Evolutionary conservation across 2,888 invertebrate genomes (phyloP), one percentile per base, ranked within the genome.

Genomic region (Ormyrus labotus): DNA sequence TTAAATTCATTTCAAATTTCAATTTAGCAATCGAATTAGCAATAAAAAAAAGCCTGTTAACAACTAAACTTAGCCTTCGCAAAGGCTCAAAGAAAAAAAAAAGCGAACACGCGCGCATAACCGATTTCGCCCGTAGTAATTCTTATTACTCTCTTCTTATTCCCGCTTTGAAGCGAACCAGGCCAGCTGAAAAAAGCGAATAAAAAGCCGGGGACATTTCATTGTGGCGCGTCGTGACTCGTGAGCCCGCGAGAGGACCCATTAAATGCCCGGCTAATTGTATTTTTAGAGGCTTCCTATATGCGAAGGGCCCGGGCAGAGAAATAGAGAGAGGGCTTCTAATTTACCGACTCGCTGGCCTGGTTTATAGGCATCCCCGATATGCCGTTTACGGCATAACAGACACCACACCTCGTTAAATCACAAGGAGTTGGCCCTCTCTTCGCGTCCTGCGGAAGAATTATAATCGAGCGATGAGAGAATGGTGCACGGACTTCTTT

Each of bases 321-420:
- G 47, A 58, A 19, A 64, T 34, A 61, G 19, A 51, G 11, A 64
- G 61, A 64, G 63, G 50, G 9, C 85, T 86, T 86, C 86, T 88
- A 89, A 89, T 89, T 89, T 89, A 88, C 89, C 84, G 88, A 87
- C 88, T 88, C 84, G 86, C 83, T 87, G 83, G 87, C 86, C 87
- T 88, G 87, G 88, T 89, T 88, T 89, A 89, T 88, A 88, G 87
- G 85, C 84, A 81, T 75, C 83, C 84, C 83, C 86, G 86, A 88
- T 88, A 78, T 87, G 84, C 87, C 86, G 86, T 87, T 88, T 87
- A 87, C 86, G 85, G 85, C 85, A 88, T 87, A 87, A 88, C 88
- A 88, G 87, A 89, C 88, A 88, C 89, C 88, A 88, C 85, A 87
- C 87, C 88, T 89, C 89, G 87, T 89, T 88, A 88, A 89, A 89